Evolutionary conservation across 2,888 invertebrate species (phyloP).

Genomic region (Papilio protenor): DNA sequence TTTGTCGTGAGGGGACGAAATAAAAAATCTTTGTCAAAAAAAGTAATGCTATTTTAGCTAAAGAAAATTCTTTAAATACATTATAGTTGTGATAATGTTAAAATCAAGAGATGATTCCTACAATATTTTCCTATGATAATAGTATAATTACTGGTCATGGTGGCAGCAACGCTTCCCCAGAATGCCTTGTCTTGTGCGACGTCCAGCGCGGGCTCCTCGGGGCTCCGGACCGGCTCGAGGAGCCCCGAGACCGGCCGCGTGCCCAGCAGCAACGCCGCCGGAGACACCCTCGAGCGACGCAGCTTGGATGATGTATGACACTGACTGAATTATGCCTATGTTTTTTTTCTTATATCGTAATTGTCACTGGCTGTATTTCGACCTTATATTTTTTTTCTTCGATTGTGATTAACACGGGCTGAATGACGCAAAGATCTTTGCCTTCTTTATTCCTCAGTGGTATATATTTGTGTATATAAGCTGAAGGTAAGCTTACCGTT

Average conservation of each 20-base stretch:
- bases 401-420: slow-evolving; percentile 30
- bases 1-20: background rate
- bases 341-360: background rate
- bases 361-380: slow-evolving; percentile 17
- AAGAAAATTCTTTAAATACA: background rate
- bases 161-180: slow-evolving; percentile 77
- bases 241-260: slow-evolving; percentile 82
- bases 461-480: background rate
- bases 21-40: background rate
- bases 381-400: slow-evolving; percentile 42
- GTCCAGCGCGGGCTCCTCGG: slow-evolving; percentile 80
- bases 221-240: slow-evolving; percentile 77
- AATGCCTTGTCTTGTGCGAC: slow-evolving; percentile 81
- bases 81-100: no score
- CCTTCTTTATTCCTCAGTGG: slow-evolving; percentile 31
- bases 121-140: background rate
- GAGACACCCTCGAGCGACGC: slow-evolving; percentile 79
- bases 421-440: slow-evolving; percentile 34
- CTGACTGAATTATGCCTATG: slow-evolving; percentile 47
- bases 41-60: background rate
- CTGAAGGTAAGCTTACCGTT: background rate
- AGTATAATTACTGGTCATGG: slow-evolving; percentile 70
- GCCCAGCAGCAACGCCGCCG: slow-evolving; percentile 84
- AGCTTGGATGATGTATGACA: slow-evolving; percentile 65
- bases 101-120: background rate